Percentiles rank a stretch among this genome's conserved stretches.
Evolutionary conservation across 2,113 vertebrate genomes (phyloP).

Genomic region (Neolamprologus caudopunctatus): DNA sequence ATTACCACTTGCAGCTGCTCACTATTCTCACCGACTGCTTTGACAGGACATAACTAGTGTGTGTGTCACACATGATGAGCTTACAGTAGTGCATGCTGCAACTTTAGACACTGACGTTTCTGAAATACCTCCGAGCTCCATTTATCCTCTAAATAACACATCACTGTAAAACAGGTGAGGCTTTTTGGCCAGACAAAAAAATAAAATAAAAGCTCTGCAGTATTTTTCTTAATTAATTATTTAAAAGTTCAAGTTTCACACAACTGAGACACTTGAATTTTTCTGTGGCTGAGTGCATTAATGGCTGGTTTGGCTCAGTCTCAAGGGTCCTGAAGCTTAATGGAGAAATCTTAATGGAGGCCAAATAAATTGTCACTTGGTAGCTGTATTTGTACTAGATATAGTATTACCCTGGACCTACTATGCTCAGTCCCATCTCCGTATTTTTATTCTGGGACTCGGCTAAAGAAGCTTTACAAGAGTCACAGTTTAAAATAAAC

Average conservation of each 20-base stretch:
- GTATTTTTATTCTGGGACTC: background rate
- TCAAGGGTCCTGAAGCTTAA: background rate
- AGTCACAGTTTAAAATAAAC: background rate
- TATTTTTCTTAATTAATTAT: background rate
- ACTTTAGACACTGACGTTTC: slow-evolving; percentile 26
- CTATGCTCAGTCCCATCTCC: background rate
- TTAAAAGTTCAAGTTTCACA: background rate
- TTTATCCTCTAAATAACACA: slow-evolving; percentile 9
- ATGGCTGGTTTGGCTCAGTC: background rate
- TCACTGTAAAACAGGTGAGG: background rate
- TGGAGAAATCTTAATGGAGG: background rate
- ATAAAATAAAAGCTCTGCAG: background rate
- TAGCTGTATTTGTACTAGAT: background rate
- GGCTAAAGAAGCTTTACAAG: background rate
- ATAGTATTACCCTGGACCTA: background rate
- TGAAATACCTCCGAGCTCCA: slow-evolving; percentile 8
- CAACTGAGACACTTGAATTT: background rate
- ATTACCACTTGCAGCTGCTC: slow-evolving; percentile 59
- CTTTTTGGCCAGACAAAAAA: background rate
- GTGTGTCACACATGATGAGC: slow-evolving; percentile 6
- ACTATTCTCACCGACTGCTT: slow-evolving; percentile 24
- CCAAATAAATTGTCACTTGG: background rate
- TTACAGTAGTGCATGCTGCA: slow-evolving; percentile 11
- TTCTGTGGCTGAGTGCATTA: background rate
- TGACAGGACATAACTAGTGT: slow-evolving; percentile 41